A percentile compares a stretch with the other conserved stretches of the same genome.
Evolutionary conservation across 2,113 vertebrate genomes (phyloP).

Genomic region (Melanocharis versteri): DNA sequence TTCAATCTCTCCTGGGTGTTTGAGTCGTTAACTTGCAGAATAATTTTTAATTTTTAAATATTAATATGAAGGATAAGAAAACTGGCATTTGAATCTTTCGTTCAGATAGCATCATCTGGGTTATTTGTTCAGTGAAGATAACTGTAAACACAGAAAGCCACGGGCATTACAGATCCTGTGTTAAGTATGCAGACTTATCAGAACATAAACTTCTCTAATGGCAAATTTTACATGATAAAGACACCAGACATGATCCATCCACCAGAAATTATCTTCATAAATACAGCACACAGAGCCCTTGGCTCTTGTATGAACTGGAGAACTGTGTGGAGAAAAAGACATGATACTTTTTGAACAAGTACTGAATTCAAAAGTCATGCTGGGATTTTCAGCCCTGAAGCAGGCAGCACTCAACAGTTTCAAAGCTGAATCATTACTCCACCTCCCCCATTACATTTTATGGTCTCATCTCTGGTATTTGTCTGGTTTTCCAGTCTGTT

Average conservation of each 20-base stretch:
- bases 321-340: neutral
- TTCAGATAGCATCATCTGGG: constrained; percentile 30
- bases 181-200: constrained; percentile 44
- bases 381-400: neutral
- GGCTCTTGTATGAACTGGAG: neutral
- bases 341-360: neutral
- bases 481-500: neutral
- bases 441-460: neutral
- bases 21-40: neutral
- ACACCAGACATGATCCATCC: neutral
- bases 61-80: constrained; percentile 13
- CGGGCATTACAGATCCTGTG: neutral
- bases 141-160: neutral
- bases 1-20: neutral
- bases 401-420: neutral
- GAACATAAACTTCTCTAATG: constrained; percentile 31
- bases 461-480: neutral
- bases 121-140: constrained; percentile 41
- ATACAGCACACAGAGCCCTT: neutral
- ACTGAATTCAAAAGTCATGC: neutral
- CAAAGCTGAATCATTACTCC: neutral
- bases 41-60: constrained; percentile 8
- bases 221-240: constrained; percentile 23
- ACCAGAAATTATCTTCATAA: neutral
- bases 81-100: neutral